These are phyloP conservation scores for Ardeotis arabs DNA, from an alignment of 2,113 vertebrate genomes.

Conservation along the genomic window DNA sequence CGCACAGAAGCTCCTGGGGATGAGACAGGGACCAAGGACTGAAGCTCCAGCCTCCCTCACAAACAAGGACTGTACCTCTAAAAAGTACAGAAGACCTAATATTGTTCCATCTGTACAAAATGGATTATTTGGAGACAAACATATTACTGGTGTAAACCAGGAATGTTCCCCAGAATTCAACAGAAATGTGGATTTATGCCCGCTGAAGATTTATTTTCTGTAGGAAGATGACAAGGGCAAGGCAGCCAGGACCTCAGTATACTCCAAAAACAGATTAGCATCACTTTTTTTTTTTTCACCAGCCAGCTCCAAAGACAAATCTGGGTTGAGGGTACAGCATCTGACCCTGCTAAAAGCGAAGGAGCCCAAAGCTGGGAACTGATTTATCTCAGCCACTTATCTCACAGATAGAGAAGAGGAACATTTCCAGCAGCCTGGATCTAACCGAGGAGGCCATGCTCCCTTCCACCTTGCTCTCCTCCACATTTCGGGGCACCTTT, in stretches of 20 bases:
- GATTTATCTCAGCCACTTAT: background rate
- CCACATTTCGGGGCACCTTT: fast-evolving
- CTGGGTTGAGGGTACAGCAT: background rate
- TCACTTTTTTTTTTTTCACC: background rate
- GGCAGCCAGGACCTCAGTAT: background rate
- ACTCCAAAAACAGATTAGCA: background rate
- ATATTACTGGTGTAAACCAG: background rate
- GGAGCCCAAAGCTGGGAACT: background rate
- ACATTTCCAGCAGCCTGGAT: background rate
- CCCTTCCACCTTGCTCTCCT: background rate
- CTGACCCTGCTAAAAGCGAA: background rate
- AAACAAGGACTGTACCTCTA: background rate
- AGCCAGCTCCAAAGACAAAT: background rate
- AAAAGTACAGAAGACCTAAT: background rate
- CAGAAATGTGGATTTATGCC: background rate
- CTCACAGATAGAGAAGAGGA: background rate
- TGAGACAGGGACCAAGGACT: background rate
- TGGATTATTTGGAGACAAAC: background rate
- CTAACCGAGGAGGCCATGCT: fast-evolving
- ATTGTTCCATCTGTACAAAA: background rate
- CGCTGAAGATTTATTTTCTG: background rate
- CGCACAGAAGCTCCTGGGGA: background rate
- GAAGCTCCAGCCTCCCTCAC: background rate
- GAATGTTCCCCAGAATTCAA: background rate
- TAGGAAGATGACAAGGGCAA: background rate